A percentile compares a stretch with the other conserved stretches of the same genome.
phyloP scores from a whole-genome alignment of 2,113 vertebrate species.

The Irena cyanogastra region DNA sequence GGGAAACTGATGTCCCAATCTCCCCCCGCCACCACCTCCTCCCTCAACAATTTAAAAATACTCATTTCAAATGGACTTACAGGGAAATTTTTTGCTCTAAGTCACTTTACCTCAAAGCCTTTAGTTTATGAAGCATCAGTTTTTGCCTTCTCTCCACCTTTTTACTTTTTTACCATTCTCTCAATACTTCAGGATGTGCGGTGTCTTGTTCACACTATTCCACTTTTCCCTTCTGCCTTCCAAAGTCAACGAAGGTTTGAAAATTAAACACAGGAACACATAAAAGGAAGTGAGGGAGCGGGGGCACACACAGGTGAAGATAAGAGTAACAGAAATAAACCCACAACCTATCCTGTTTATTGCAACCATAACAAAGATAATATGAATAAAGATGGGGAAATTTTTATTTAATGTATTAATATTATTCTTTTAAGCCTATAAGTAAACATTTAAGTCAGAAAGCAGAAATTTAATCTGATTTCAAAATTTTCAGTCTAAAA shows the following conservation, averaged over 20 bases:
- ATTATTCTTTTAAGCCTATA: not conserved
- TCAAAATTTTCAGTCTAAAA: not conserved
- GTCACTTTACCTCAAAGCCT: not conserved
- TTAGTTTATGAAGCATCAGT: not conserved
- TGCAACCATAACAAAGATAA: not conserved
- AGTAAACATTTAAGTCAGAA: not conserved
- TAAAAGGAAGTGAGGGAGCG: not conserved
- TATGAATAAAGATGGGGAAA: not conserved
- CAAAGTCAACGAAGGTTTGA: not conserved
- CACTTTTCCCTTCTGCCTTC: not conserved
- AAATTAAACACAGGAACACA: not conserved
- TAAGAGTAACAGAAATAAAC: not conserved
- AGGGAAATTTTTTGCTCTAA: not conserved
- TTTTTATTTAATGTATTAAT: not conserved
- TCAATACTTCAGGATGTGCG: not conserved
- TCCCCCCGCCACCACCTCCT: fast-evolving
- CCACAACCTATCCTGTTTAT: not conserved
- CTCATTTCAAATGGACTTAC: not conserved
- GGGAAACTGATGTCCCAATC: not conserved
- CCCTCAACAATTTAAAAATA: not conserved
- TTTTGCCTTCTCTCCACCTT: not conserved
- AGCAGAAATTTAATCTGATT: not conserved
- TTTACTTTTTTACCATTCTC: not conserved
- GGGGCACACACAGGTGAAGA: not conserved
- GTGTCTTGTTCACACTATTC: not conserved